These are phyloP conservation scores for Ceratina calcarata DNA, from an alignment of 1,140 invertebrate genomes.

Conservation along the genomic window DNA sequence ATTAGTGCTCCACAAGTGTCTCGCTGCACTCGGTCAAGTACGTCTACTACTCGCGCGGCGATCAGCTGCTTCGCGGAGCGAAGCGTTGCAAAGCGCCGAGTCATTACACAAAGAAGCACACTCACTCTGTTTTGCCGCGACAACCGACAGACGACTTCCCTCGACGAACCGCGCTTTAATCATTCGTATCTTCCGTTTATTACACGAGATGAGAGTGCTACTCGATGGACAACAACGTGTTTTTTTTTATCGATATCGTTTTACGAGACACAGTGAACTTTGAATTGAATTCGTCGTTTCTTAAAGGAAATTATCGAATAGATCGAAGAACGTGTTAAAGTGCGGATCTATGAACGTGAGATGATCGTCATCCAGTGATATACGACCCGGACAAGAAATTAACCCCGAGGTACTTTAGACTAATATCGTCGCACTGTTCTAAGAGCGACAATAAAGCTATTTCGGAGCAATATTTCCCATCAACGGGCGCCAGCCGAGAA, in stretches of 20 bases:
- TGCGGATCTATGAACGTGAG: too few relatives aligned
- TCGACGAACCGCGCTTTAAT: not conserved
- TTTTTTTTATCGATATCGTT: too few relatives aligned
- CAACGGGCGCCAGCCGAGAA: not conserved
- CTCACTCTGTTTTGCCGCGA: constrained; percentile 77
- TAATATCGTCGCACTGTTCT: not conserved
- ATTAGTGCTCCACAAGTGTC: constrained; percentile 76
- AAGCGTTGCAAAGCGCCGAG: constrained; percentile 74
- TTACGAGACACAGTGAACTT: too few relatives aligned
- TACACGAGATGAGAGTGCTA: not conserved
- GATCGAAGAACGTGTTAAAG: too few relatives aligned
- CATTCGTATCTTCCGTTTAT: not conserved
- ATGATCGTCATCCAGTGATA: not conserved
- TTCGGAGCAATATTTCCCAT: constrained; percentile 12
- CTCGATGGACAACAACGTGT: not conserved
- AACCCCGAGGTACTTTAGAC: not conserved
- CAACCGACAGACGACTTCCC: constrained; percentile 63
- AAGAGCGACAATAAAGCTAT: not conserved
- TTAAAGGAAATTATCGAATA: too few relatives aligned
- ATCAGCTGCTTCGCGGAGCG: constrained; percentile 68
- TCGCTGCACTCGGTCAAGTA: constrained; percentile 78
- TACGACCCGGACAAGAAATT: not conserved
- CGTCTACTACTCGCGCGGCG: constrained; percentile 67
- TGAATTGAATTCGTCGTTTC: too few relatives aligned
- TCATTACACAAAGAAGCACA: constrained; percentile 79